Base-by-base conservation (phyloP, 2,888 invertebrate species). In the Parelbella ahira region DNA sequence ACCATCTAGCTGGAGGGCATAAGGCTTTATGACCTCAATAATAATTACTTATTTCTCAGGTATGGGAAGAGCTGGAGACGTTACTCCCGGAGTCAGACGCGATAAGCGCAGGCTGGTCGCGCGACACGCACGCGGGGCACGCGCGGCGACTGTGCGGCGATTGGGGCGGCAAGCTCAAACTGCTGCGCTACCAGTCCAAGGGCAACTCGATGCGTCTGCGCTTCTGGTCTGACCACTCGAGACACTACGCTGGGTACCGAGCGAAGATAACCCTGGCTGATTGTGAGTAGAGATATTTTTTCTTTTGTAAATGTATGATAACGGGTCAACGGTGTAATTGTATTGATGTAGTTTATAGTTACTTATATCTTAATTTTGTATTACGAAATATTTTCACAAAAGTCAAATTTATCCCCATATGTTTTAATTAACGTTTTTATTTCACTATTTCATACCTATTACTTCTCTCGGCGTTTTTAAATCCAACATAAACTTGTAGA, bases 211-310 rank as follows among this genome's bases (percentile, higher is more conserved):
- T 94, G 44, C 82, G 89, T n/a, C 68, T 95, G 34, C 88, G 90
- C 37, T 94, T 95, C 75, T 88, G 89, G 21, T 91, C 94, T 0
- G 95, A 96, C 75, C 93, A 93, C 63, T 93, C 94, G 0, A 90
- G 93, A 55, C 92, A 93, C 72, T 93, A 90, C 68, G 91, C 91
- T 1, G 94, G 94, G 2, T 94, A 91, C 70, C 90, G 92, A 60
- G 92, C 92, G 3, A 91, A 92, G 51, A 89, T 93, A 33, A 91
- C 91, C 4, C 90, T 93, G 64, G 91, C 93, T 63, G 92, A 92
- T 66, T 91, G 94, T 94, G 73, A 91, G 90, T 89, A 55, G 4
- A n/a, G 2, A 9, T 23, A 1, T n/a, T n/a, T 19, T 13, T n/a
- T n/a, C n/a, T n/a, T n/a, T n/a, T n/a, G n/a, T n/a, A n/a, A n/a